phyloP scores from a whole-genome alignment of 2,797 vertebrate genomes.

The Falco cherrug region DNA sequence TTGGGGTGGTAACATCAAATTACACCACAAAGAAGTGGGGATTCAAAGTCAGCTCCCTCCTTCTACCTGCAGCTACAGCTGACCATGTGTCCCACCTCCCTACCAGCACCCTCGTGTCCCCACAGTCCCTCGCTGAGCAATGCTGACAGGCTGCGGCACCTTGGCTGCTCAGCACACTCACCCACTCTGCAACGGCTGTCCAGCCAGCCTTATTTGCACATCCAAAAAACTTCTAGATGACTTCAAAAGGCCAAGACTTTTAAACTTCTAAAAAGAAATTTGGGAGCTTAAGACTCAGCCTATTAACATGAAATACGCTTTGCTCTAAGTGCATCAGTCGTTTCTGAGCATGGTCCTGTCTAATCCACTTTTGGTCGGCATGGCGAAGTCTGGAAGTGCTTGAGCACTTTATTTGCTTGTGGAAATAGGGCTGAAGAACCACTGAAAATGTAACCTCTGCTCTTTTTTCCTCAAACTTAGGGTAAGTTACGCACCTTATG shows the following conservation, averaged over 20 bases:
- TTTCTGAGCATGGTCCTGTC: neutral
- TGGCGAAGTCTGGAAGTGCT: neutral
- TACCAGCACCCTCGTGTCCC: neutral
- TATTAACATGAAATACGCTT: neutral
- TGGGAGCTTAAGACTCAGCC: neutral
- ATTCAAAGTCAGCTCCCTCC: neutral
- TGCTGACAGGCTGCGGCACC: neutral
- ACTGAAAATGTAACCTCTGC: neutral
- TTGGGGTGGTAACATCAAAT: neutral
- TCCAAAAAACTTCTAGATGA: neutral
- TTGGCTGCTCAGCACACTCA: rapidly evolving
- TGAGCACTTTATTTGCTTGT: neutral
- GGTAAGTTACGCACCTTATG: neutral
- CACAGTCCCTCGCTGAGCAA: neutral
- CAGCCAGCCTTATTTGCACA: neutral
- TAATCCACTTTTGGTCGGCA: neutral
- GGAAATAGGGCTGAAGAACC: neutral
- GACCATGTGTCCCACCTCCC: neutral
- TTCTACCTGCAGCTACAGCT: neutral
- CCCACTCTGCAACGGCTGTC: neutral
- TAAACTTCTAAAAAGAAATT: neutral
- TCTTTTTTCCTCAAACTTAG: neutral
- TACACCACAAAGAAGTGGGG: neutral
- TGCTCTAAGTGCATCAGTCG: neutral
- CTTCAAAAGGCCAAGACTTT: neutral